Base-by-base conservation (phyloP, 37 sponge, comb jelly and placozoan genomes). In the Beroe forskalii region DNA sequence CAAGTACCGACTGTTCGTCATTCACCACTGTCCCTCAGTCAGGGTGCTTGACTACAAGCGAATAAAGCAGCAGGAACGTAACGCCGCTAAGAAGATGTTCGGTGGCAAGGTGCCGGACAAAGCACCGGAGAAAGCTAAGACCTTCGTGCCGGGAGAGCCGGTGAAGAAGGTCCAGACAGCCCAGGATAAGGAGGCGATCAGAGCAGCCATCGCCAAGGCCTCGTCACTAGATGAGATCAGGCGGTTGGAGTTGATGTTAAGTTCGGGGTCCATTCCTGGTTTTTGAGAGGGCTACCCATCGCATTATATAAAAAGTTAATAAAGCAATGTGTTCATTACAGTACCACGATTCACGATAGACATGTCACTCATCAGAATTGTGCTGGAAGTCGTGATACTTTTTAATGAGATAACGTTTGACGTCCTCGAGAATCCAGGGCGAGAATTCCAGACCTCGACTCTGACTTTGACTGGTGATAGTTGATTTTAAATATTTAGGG, bases 151-250 rank as follows among this genome's bases (percentile, higher is more conserved):
- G 0, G 92, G 92, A 24, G 90, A 89, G 25, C 61, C 67, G 22
- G 62, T 60, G 19, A 89, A 83, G 80, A n/a, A 64, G 48, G 42
- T 37, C 8, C 38, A 69, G 64, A 61, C 67, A 9, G 22, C 93
- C 60, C 40, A 38, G 33, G 91, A 32, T 37, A 23, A 90, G 41
- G 25, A 39, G 38, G 62, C 90, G 30, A n/a, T 93, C 67, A 41
- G 94, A 95, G 92, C 90, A 0, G 98, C 98, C 35, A 97, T 97
- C 60, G 96, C 96, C 44, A 90, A 93, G 90, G 98, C 98, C 1
- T 93, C 90, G 61, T 93, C 95, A 24, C 92, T 97, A 44, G 96
- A 97, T 28, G 98, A 97, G 63, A 94, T 97, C 67, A 89, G 94
- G 43, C 92, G 96, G 48, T 63, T 97, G 67, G 98, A 97, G 91